Evolutionary conservation across 2,113 vertebrate genomes (phyloP).

Genomic region (Solea solea): DNA sequence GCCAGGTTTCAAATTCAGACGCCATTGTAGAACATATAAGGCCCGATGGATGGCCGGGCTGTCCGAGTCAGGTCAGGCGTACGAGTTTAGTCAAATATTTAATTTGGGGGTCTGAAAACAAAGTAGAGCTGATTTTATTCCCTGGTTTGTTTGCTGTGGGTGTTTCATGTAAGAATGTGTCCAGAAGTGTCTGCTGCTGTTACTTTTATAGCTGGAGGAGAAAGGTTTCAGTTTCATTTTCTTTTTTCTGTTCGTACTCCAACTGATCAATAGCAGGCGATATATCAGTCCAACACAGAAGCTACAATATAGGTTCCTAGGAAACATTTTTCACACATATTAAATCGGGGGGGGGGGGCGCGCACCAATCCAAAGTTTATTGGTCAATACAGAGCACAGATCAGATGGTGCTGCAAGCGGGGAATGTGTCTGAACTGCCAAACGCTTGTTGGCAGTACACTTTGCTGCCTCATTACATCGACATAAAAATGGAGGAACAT

Average conservation of each 20-base stretch:
- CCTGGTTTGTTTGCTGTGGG: background rate
- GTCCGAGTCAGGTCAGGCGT: background rate
- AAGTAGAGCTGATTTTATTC: background rate
- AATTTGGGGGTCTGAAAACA: background rate
- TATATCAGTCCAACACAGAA: background rate
- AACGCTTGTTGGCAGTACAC: too few species aligned
- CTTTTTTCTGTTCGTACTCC: background rate
- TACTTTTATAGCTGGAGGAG: too few species aligned
- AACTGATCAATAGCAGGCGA: background rate
- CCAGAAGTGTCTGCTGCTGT: background rate
- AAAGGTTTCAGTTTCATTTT: too few species aligned
- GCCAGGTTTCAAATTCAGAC: conserved; percentile 65
- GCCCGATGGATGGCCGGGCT: conserved; percentile 16
- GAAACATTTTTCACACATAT: background rate
- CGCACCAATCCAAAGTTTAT: too few species aligned
- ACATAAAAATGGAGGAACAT: too few species aligned
- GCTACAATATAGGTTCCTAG: background rate
- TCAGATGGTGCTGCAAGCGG: too few species aligned
- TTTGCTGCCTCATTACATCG: too few species aligned
- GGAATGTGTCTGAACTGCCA: too few species aligned
- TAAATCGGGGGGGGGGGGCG: too few species aligned
- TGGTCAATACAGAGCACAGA: too few species aligned
- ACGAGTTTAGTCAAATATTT: background rate
- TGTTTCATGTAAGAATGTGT: background rate
- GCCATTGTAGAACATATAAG: conserved; percentile 30